phyloP scores from a whole-genome alignment of 2,888 invertebrate genomes.

The Lomographa bimaculata region DNA sequence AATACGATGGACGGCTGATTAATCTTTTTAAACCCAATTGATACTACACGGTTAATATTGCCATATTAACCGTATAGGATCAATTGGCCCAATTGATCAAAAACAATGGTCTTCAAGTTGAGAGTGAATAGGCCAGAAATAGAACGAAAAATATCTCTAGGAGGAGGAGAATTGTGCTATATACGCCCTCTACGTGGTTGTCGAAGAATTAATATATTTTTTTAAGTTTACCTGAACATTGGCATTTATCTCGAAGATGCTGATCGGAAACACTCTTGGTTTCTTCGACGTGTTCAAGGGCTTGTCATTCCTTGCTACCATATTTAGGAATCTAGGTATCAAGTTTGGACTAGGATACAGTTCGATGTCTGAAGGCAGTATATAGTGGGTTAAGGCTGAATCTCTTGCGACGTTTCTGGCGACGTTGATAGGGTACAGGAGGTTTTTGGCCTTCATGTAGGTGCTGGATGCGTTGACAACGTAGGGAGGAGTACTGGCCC shows the following conservation, averaged over 20 bases:
- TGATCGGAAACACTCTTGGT: conserved; percentile 92
- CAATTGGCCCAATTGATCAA: no score
- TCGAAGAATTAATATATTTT: no score
- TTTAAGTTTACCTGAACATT: conserved; percentile 69
- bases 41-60: no score
- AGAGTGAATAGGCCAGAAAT: no score
- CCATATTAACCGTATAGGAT: no score
- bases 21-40: no score
- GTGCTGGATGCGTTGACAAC: conserved; percentile 85
- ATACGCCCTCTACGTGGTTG: no score
- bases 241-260: conserved; percentile 93
- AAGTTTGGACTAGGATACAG: conserved; percentile 94
- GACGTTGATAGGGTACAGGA: conserved; percentile 95
- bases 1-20: no score
- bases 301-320: conserved; percentile 89
- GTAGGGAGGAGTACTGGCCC: conserved; percentile 86
- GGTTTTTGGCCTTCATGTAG: conserved; percentile 91
- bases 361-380: conserved; percentile 95
- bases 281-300: conserved; percentile 82
- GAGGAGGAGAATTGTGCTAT: no score
- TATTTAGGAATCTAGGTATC: conserved; percentile 91
- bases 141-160: no score
- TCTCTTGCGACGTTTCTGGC: conserved; percentile 95
- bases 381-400: conserved; percentile 90
- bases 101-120: no score